phyloP scores from a whole-genome alignment of 1,140 invertebrate genomes.

The Adoxophyes honmai region DNA sequence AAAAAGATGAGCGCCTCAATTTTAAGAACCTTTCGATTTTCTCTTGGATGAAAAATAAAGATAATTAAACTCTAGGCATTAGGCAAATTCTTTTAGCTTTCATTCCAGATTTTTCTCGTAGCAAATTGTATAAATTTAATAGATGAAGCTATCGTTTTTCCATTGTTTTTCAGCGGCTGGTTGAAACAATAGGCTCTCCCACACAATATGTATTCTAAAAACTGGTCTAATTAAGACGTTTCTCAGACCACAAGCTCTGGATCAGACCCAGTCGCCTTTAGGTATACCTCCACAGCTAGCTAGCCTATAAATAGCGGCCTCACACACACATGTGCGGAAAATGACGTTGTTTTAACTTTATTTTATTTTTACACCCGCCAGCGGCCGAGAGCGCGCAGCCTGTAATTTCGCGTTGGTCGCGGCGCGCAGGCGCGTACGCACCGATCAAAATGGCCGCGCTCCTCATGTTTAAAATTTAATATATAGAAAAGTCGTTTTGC shows the following conservation, averaged over 20 bases:
- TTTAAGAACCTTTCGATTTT: too few species aligned
- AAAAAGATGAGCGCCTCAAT: too few species aligned
- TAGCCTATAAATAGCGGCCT: conserved; percentile 73
- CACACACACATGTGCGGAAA: conserved; percentile 71
- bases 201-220: too few species aligned
- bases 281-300: conserved; percentile 68
- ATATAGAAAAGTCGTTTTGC: conserved; percentile 17
- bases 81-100: too few species aligned
- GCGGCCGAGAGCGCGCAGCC: conserved; percentile 55
- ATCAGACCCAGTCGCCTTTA: conserved; percentile 47
- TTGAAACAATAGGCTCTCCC: too few species aligned
- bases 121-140: too few species aligned
- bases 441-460: conserved; percentile 58
- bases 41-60: too few species aligned
- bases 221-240: conserved; percentile 57
- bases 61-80: too few species aligned
- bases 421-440: conserved; percentile 70
- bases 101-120: too few species aligned
- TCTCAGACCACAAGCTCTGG: conserved; percentile 63
- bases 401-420: conserved; percentile 74
- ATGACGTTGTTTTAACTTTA: conserved; percentile 76
- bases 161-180: too few species aligned
- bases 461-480: conserved; percentile 34
- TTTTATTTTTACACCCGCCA: conserved; percentile 73
- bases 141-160: too few species aligned